Conservation (phyloP, 2,113 vertebrate species). For the Marmota monax region DNA sequence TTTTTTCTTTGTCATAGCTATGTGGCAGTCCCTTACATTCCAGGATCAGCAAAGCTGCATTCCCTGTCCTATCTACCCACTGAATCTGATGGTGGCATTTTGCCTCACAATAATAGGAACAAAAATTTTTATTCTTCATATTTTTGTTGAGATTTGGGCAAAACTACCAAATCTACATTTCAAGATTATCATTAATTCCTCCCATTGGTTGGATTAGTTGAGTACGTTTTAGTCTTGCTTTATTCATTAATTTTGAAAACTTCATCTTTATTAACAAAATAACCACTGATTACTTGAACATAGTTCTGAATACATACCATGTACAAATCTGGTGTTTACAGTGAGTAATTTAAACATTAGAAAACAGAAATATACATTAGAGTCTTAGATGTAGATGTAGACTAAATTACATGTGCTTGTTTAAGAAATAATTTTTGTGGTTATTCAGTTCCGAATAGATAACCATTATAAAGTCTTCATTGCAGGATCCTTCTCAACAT, state of each 20-base stretch:
- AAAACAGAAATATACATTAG: not conserved
- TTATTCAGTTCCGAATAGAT: slow-evolving; percentile 5
- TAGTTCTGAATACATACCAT: slow-evolving; percentile 28
- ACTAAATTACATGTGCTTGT: slow-evolving; percentile 33
- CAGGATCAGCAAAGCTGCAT: not conserved
- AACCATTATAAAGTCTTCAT: not conserved
- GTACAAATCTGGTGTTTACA: slow-evolving; percentile 19
- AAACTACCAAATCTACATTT: not conserved
- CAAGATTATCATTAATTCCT: not conserved
- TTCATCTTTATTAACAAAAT: slow-evolving; percentile 48
- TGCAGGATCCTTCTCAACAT: not conserved
- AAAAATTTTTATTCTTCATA: not conserved
- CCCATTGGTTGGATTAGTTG: slow-evolving; percentile 20
- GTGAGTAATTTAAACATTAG: slow-evolving; percentile 50
- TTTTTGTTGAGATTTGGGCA: not conserved
- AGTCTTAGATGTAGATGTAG: not conserved
- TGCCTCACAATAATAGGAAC: not conserved
- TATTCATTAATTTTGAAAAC: slow-evolving; percentile 48
- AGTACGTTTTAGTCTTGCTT: not conserved
- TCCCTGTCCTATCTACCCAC: not conserved
- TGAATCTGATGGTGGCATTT: not conserved
- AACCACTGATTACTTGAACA: slow-evolving; percentile 13
- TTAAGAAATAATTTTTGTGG: slow-evolving; percentile 36
- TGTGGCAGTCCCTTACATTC: not conserved
- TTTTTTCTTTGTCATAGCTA: not conserved